Base-by-base conservation (phyloP, 2,797 vertebrate species). In the Tympanoctomys barrerae region DNA sequence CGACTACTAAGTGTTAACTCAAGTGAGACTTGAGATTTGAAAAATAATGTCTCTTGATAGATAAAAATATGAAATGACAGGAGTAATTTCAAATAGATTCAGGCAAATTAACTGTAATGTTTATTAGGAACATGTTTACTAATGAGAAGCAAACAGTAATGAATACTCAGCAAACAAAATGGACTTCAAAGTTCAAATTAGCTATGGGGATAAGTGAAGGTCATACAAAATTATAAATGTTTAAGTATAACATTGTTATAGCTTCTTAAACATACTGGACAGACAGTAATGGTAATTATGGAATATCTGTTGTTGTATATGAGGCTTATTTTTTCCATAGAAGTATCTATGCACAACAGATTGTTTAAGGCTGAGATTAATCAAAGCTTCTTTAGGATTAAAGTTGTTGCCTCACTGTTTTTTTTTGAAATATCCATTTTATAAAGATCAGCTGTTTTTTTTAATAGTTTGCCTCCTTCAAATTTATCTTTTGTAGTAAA, bases 61-160 rank as follows among this genome's bases (percentile, higher is more conserved):
- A 84, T 36, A 87, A 90, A 89, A 89, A 91, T 89, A 39, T 16
- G 14, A 93, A 91, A 95, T 82, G 49, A 87, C 66, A 94, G 31
- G 33, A 54, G 42, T 79, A 91, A 90, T 89, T 96, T 96, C 77
- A 96, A 85, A 82, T 87, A 82, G 7, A 52, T 90, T 46, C 28
- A 80, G 70, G 39, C n/a, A 95, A 94, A 87, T 96, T 88, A 90
- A 82, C 33, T 0, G 21, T 87, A 77, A 80, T 95, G 61, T 85
- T 66, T 90, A 61, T 94, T 73, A 59, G 1, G 36, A 85, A 85
- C 61, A 91, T 94, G 18, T 96, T 84, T 90, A 21, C 71, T 93
- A 91, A 85, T 90, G 86, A 92, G 57, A 46, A 77, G 33, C 59
- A 83, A 5, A 1, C 14, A 62, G 78, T 91, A 71, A 81, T 83